Percentiles rank a stretch among this genome's conserved stretches.
phyloP scores from a whole-genome alignment of 2,888 invertebrate species.

The Herminia tarsipennalis region DNA sequence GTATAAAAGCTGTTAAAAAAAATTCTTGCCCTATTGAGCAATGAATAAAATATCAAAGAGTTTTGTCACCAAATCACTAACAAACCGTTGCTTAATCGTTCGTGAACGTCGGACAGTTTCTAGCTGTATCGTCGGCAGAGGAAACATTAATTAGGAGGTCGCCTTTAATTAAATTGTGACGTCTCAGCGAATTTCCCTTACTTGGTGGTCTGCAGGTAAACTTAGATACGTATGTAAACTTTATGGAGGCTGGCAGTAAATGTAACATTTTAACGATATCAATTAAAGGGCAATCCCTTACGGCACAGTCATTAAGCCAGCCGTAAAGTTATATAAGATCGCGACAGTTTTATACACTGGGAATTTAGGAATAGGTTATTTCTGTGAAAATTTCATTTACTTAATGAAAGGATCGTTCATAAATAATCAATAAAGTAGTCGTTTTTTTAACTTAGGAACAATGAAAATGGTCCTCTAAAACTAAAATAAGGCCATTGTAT shows the following conservation, averaged over 20 bases:
- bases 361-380: constrained; percentile 21
- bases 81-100: constrained; percentile 59
- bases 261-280: constrained; percentile 61
- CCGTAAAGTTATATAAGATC: constrained; percentile 37
- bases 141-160: constrained; percentile 67
- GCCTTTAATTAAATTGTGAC: constrained; percentile 81
- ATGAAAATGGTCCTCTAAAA: constrained; percentile 2
- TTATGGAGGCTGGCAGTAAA: constrained; percentile 60
- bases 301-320: constrained; percentile 45
- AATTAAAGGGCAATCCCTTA: constrained; percentile 45
- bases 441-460: too few relatives aligned
- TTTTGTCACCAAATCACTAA: constrained; percentile 50
- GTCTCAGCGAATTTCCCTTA: constrained; percentile 76
- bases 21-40: constrained; percentile 29
- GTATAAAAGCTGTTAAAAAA: constrained; percentile 2
- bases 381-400: background rate
- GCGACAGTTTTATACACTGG: constrained; percentile 44
- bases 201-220: constrained; percentile 70
- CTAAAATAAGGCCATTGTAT: constrained; percentile 19
- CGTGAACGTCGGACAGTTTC: constrained; percentile 50
- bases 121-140: constrained; percentile 49
- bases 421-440: too few relatives aligned
- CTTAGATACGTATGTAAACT: constrained; percentile 52
- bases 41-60: constrained; percentile 6
- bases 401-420: background rate